A percentile compares a stretch with the other conserved stretches of the same genome.
Conservation (phyloP, 1,140 invertebrate genomes). For the Bombus pascuorum region DNA sequence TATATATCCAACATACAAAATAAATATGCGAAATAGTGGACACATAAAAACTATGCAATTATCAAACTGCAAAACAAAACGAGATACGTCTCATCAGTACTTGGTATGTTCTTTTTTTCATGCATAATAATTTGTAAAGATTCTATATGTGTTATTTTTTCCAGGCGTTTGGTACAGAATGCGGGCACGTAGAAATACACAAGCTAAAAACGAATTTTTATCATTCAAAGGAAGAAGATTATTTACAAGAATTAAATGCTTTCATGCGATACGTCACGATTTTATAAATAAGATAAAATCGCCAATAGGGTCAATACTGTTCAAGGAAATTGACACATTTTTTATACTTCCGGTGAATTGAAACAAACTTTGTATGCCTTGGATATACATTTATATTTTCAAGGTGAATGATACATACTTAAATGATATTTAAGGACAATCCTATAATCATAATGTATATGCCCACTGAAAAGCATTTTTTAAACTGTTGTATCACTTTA, state of each 20-base stretch:
- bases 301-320: background rate
- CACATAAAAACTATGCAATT: slow-evolving; percentile 76
- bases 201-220: slow-evolving; percentile 81
- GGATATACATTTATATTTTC: background rate
- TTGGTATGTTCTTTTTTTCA: slow-evolving; percentile 66
- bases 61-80: slow-evolving; percentile 75
- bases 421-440: slow-evolving; percentile 40
- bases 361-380: slow-evolving; percentile 3
- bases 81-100: slow-evolving; percentile 77
- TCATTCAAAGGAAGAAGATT: slow-evolving; percentile 79
- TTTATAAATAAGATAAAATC: slow-evolving; percentile 62
- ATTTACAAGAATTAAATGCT: slow-evolving; percentile 76
- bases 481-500: background rate
- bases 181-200: slow-evolving; percentile 79
- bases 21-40: slow-evolving; percentile 72
- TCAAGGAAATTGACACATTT: slow-evolving; percentile 10
- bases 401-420: background rate
- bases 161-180: slow-evolving; percentile 79
- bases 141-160: slow-evolving; percentile 4
- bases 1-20: slow-evolving; percentile 75
- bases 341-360: slow-evolving; percentile 48
- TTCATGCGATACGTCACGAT: slow-evolving; percentile 78
- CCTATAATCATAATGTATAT: background rate
- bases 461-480: slow-evolving; percentile 1
- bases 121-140: background rate